A percentile compares a stretch with the other conserved stretches of the same genome.
Conservation (phyloP, 2,888 invertebrate species). For the Scelioninae gen. 1 region DNA sequence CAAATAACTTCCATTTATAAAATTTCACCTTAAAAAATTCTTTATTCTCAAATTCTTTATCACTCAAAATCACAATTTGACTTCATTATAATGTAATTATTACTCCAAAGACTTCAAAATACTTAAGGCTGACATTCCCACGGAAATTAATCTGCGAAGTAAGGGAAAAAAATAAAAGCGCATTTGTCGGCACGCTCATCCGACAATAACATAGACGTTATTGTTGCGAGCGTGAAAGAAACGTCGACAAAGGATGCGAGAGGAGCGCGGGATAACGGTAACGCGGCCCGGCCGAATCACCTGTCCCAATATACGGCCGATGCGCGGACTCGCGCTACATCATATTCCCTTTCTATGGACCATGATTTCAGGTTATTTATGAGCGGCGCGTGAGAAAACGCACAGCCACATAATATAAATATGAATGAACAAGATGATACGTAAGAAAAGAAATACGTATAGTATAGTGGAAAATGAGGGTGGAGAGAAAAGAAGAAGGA, state of each 20-base stretch:
- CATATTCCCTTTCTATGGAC: constrained; percentile 57
- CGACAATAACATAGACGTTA: constrained; percentile 53
- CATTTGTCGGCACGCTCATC: constrained; percentile 29
- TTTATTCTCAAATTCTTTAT: no score
- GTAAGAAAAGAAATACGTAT: neutral
- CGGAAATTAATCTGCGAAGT: constrained; percentile 31
- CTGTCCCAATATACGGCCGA: constrained; percentile 59
- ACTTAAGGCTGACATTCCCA: constrained; percentile 19
- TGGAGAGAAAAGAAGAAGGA: no score
- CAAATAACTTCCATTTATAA: no score
- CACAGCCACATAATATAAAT: constrained; percentile 5
- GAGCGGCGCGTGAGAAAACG: constrained; percentile 38
- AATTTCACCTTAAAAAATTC: no score
- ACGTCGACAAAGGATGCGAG: constrained; percentile 42
- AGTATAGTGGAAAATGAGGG: no score
- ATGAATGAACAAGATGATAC: constrained; percentile 26
- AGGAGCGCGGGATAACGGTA: constrained; percentile 56
- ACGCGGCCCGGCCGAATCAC: constrained; percentile 57
- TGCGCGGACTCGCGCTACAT: constrained; percentile 33
- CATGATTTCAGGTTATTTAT: constrained; percentile 40
- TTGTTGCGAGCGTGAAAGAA: constrained; percentile 51
- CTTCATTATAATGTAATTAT: neutral
- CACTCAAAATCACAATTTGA: neutral
- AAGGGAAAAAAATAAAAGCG: constrained; percentile 16
- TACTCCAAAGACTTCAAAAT: neutral